Evolutionary conservation across 1,140 invertebrate genomes (phyloP).

Genomic region (Sinonovacula constricta): DNA sequence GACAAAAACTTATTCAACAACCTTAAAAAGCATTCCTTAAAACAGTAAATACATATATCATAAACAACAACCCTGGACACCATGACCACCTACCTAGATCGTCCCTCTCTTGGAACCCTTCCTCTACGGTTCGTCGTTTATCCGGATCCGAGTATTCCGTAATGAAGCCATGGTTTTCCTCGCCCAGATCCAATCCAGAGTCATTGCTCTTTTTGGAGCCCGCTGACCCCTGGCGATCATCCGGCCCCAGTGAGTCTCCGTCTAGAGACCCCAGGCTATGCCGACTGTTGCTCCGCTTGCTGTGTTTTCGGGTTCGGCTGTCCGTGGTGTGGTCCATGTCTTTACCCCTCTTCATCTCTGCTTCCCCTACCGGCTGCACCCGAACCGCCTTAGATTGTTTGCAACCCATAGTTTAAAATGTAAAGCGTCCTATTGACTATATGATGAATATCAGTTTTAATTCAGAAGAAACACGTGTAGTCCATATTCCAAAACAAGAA

Average conservation of each 20-base stretch:
- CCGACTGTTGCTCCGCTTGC: conserved; percentile 20
- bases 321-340: conserved; percentile 9
- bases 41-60: too few species aligned
- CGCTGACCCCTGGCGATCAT: conserved; percentile 65
- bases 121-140: conserved; percentile 59
- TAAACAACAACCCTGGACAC: too few species aligned
- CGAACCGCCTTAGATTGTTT: conserved; percentile 45
- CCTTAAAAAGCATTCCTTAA: too few species aligned
- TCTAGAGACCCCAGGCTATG: conserved; percentile 51
- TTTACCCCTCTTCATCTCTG: conserved; percentile 5
- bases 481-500: neutral
- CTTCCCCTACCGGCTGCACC: conserved; percentile 41
- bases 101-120: conserved; percentile 53
- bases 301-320: conserved; percentile 12
- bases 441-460: neutral
- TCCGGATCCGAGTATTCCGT: conserved; percentile 65
- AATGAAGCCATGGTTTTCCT: conserved; percentile 60
- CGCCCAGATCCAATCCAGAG: conserved; percentile 63
- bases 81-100: conserved; percentile 62
- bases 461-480: neutral
- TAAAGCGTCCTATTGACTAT: neutral
- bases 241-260: conserved; percentile 16
- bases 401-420: conserved; percentile 42
- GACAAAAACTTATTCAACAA: too few species aligned
- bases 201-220: conserved; percentile 66